Evolutionary conservation across 2,797 vertebrate genomes (phyloP).

Genomic region (Sebastes goodei): DNA sequence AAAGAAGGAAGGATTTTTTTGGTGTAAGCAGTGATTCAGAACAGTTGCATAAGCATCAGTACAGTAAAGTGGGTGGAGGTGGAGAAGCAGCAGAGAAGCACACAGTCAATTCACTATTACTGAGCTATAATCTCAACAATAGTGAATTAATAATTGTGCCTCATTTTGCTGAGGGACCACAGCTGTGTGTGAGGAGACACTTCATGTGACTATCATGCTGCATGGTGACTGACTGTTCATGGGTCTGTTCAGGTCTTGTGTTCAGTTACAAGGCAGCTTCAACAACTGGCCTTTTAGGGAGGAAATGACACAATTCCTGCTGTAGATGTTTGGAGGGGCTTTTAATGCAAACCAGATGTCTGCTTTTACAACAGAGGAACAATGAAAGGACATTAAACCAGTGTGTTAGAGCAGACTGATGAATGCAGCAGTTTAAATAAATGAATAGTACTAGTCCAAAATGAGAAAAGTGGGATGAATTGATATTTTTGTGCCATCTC

Average conservation of each 20-base stretch:
- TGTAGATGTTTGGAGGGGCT: constrained; percentile 31
- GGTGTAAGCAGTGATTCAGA: constrained; percentile 24
- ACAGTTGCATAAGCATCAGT: constrained; percentile 42
- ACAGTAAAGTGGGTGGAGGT: constrained; percentile 32
- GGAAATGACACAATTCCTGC: constrained; percentile 77
- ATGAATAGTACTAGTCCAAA: not conserved
- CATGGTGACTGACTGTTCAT: not conserved
- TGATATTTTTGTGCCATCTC: not conserved
- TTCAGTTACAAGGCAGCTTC: not conserved
- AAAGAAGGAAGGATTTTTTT: not conserved
- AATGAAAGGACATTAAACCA: not conserved
- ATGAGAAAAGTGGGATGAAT: not conserved
- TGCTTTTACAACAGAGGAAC: constrained; percentile 6
- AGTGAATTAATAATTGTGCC: no score
- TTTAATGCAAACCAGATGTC: constrained; percentile 81
- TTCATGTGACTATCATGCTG: not conserved
- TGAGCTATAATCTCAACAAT: not conserved
- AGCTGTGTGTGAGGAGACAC: not conserved
- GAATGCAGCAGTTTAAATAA: not conserved
- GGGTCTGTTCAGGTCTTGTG: not conserved
- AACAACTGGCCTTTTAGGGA: constrained; percentile 27
- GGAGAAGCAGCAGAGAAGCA: not conserved
- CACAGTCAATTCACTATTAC: not conserved
- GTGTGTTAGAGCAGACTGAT: not conserved
- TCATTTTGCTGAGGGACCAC: not conserved